Evolutionary conservation across 1,140 invertebrate species (phyloP).

Genomic region (Lasioglossum baleicum): DNA sequence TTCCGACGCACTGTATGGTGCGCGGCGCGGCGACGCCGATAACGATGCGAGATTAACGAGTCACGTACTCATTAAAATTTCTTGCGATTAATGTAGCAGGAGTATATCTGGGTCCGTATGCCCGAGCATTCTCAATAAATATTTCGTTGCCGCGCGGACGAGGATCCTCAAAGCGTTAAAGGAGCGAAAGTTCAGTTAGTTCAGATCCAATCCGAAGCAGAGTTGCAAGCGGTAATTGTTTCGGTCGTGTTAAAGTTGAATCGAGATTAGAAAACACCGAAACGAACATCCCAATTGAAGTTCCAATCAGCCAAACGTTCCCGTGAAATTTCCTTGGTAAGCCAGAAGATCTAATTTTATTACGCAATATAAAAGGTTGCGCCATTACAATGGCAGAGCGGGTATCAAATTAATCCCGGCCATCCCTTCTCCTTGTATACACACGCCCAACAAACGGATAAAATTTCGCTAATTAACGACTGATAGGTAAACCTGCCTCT

Average conservation of each 20-base stretch:
- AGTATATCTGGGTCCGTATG: background rate
- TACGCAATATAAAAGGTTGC: background rate
- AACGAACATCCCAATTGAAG: background rate
- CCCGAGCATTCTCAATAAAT: background rate
- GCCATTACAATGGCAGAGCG: background rate
- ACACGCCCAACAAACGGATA: background rate
- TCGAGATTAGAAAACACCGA: background rate
- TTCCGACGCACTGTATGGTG: background rate
- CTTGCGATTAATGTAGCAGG: background rate
- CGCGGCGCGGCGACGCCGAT: background rate
- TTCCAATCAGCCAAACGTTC: background rate
- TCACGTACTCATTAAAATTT: background rate
- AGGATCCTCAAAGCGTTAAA: background rate
- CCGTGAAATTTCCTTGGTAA: background rate
- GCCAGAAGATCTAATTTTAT: background rate
- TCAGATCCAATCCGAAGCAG: too few relatives aligned
- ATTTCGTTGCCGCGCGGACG: background rate
- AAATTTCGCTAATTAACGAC: background rate
- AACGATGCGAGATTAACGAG: background rate
- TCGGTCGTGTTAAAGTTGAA: too few relatives aligned
- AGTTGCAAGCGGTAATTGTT: too few relatives aligned
- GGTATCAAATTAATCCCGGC: background rate
- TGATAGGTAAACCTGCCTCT: background rate
- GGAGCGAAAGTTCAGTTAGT: too few relatives aligned
- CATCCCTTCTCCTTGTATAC: background rate